Conservation (phyloP, 2,113 vertebrate genomes). For the Ochotona curzoniae region DNA sequence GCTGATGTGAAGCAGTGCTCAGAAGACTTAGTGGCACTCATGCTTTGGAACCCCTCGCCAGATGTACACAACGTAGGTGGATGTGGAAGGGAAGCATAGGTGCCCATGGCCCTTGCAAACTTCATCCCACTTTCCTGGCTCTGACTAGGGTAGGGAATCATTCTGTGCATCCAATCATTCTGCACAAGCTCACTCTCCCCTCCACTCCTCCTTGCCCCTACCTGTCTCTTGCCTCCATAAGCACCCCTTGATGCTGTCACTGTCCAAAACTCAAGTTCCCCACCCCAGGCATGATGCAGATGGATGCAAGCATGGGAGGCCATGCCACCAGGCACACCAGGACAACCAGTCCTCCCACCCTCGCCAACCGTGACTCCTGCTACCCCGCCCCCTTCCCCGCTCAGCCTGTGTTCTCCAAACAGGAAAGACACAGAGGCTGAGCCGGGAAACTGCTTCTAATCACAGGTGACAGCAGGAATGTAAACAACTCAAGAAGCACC, state of each 20-base stretch:
- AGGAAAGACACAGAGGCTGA: constrained; percentile 41
- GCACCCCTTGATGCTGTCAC: no score
- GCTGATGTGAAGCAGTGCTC: not conserved
- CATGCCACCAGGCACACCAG: fast-evolving
- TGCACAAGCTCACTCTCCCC: not conserved
- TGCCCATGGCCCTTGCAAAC: fast-evolving
- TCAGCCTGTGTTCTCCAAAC: constrained; percentile 31
- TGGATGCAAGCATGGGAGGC: not conserved
- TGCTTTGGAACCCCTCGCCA: not conserved
- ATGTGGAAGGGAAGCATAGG: fast-evolving
- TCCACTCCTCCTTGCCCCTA: not conserved
- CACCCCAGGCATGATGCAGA: not conserved
- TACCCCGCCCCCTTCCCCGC: not conserved
- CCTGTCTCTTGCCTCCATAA: not conserved
- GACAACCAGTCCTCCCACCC: not conserved
- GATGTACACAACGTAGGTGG: fast-evolving
- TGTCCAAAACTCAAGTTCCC: not conserved
- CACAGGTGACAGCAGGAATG: constrained; percentile 75
- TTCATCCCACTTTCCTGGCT: fast-evolving
- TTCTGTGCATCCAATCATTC: not conserved
- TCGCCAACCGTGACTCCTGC: fast-evolving
- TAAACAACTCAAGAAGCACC: constrained; percentile 73
- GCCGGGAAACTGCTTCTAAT: constrained; percentile 73
- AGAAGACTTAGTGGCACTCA: not conserved
- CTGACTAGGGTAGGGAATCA: not conserved